Evolutionary conservation across 2,888 invertebrate genomes (phyloP).

Genomic region (Diplolepis rosae): DNA sequence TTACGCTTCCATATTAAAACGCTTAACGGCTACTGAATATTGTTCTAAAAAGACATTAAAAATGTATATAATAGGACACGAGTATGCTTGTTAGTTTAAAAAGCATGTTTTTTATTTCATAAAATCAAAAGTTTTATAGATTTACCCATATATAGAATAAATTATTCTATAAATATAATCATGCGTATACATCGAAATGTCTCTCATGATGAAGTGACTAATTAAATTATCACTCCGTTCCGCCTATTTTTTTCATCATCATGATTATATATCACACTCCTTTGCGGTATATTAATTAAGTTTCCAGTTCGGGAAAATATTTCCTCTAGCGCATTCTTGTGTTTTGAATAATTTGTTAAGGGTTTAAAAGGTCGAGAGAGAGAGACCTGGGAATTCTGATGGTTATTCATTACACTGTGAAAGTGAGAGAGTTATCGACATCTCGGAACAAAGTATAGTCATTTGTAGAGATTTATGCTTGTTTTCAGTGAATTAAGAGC

Average conservation of each 20-base stretch:
- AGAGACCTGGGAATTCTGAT: not conserved
- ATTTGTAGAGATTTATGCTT: slow-evolving; percentile 24
- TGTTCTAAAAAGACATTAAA: too few relatives aligned
- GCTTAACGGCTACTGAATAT: too few relatives aligned
- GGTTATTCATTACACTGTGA: slow-evolving; percentile 16
- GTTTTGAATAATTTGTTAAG: not conserved
- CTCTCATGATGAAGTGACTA: not conserved
- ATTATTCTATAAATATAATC: too few relatives aligned
- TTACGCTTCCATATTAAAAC: too few relatives aligned
- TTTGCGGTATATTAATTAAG: not conserved
- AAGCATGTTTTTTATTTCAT: too few relatives aligned
- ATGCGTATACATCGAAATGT: not conserved
- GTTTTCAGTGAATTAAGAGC: not conserved
- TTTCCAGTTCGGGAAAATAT: not conserved
- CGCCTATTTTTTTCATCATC: not conserved
- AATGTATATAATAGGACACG: too few relatives aligned
- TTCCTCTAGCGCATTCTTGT: not conserved
- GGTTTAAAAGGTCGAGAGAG: not conserved
- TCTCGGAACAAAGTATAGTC: not conserved
- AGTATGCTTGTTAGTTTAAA: too few relatives aligned
- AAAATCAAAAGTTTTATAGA: too few relatives aligned
- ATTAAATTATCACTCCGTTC: not conserved
- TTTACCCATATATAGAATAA: too few relatives aligned
- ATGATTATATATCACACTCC: not conserved
- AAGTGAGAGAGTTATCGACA: slow-evolving; percentile 24